phyloP scores from a whole-genome alignment of 2,888 invertebrate species.

The Cenopis cana region DNA sequence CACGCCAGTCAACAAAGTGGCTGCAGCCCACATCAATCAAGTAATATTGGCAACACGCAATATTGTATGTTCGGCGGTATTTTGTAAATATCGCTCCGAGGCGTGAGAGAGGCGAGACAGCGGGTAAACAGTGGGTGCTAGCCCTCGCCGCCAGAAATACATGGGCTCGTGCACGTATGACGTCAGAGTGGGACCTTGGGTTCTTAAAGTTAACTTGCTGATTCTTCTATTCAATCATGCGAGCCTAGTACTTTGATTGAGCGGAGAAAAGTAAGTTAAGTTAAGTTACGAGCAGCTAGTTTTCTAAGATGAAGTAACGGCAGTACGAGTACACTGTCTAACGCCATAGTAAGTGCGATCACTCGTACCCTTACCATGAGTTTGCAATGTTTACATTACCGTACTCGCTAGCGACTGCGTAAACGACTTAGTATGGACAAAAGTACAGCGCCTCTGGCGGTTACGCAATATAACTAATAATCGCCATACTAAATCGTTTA shows the following conservation, averaged over 20 bases:
- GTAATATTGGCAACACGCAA: constrained; percentile 26
- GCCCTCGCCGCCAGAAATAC: constrained; percentile 20
- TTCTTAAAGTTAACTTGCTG: constrained; percentile 1
- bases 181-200: constrained; percentile 13
- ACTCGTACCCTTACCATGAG: too few species aligned
- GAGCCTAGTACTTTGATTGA: neutral
- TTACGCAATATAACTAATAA: too few species aligned
- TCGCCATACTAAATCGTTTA: too few species aligned
- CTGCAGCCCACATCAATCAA: constrained; percentile 4
- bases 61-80: constrained; percentile 26
- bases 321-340: neutral
- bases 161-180: constrained; percentile 9
- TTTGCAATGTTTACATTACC: too few species aligned
- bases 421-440: too few species aligned
- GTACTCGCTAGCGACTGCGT: too few species aligned
- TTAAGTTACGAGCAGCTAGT: too few species aligned
- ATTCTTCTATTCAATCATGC: neutral
- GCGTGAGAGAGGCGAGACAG: constrained; percentile 30
- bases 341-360: too few species aligned
- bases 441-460: too few species aligned
- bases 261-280: neutral
- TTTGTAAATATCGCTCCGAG: constrained; percentile 29
- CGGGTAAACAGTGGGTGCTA: constrained; percentile 17
- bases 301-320: neutral
- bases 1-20: constrained; percentile 13